phyloP scores from a whole-genome alignment of 2,797 vertebrate genomes.

The Corythornis leucogaster region DNA sequence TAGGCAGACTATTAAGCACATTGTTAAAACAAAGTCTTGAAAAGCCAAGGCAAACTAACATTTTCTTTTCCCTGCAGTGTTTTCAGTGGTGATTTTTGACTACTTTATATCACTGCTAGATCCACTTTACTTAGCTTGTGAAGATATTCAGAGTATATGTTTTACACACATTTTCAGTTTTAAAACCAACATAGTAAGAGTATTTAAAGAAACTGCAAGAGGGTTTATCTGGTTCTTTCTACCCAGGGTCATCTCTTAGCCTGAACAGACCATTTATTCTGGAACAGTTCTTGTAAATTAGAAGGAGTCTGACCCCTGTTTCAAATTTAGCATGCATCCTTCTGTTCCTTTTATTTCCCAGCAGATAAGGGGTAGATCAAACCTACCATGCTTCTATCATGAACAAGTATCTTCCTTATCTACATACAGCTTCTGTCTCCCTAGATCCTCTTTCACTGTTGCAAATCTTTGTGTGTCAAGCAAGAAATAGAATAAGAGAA shows the following conservation, averaged over 20 bases:
- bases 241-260: background rate
- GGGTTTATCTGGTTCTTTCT: background rate
- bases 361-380: background rate
- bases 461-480: background rate
- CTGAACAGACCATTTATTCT: background rate
- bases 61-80: background rate
- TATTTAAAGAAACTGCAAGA: background rate
- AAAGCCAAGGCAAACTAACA: background rate
- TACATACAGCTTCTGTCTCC: background rate
- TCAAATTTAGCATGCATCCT: slow-evolving; percentile 13
- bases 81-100: background rate
- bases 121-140: background rate
- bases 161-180: background rate
- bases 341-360: slow-evolving; percentile 7
- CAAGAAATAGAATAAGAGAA: background rate
- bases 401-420: background rate
- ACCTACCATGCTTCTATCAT: background rate
- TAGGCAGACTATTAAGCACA: background rate
- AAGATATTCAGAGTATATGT: background rate
- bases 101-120: background rate
- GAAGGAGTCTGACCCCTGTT: background rate
- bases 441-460: background rate
- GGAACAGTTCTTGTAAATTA: slow-evolving; percentile 1
- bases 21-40: slow-evolving; percentile 3
- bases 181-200: background rate